phyloP scores from a whole-genome alignment of 2,113 vertebrate genomes.

The Lathamus discolor region DNA sequence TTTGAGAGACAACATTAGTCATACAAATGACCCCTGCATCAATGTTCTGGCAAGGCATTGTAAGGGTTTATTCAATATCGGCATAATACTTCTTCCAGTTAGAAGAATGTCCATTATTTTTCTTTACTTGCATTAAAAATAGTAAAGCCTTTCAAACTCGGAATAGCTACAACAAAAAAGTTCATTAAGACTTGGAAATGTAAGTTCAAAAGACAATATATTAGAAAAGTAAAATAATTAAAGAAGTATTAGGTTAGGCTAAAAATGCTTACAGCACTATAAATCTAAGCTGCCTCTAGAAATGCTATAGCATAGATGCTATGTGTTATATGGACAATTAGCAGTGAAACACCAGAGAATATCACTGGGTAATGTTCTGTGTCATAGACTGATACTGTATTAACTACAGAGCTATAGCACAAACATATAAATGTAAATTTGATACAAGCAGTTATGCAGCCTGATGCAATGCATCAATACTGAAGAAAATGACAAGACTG shows the following conservation, averaged over 20 bases:
- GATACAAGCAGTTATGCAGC: neutral
- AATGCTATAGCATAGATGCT: neutral
- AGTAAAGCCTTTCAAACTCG: neutral
- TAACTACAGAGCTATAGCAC: neutral
- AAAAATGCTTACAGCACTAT: neutral
- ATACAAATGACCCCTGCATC: neutral
- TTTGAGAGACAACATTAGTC: neutral
- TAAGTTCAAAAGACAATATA: neutral
- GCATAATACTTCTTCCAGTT: neutral
- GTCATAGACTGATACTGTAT: neutral
- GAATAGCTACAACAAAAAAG: neutral
- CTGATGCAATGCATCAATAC: neutral
- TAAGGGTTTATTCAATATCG: constrained; percentile 4
- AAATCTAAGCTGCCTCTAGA: neutral
- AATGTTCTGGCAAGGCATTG: neutral
- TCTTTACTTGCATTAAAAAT: neutral
- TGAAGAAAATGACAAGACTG: neutral
- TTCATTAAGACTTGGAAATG: neutral
- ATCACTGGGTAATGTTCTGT: neutral
- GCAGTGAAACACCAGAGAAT: neutral
- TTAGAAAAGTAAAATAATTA: neutral
- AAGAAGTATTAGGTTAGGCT: neutral
- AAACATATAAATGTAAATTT: neutral
- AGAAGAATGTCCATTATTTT: neutral
- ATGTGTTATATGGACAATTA: neutral